Base-by-base conservation (phyloP, 2,797 vertebrate species). In the Ptychobarbus kaznakovi region DNA sequence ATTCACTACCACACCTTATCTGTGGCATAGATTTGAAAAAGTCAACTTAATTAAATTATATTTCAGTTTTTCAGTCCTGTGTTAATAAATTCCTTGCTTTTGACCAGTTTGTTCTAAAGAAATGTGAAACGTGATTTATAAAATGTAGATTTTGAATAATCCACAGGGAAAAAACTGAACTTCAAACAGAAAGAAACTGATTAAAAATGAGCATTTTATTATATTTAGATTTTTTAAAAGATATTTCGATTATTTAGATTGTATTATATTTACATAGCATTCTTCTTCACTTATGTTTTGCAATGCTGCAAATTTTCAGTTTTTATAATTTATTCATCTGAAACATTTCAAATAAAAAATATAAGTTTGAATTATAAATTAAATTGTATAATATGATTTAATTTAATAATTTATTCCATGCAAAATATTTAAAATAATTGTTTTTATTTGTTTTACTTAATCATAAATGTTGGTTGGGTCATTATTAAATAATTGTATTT, bases 1-100 rank as follows among this genome's bases (percentile, higher is more conserved):
- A 91, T 91, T 92, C 90, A 93, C 90, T 89, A 78, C 65, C 87
- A 69, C 56, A 56, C 81, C 38, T 91, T 82, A 90, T 87, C 78
- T 70, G 87, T 80, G 83, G 90, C 90, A 88, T 69, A 73, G 72
- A 83, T 84, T 53, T 28, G 13, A 28, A 44, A 18, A 22, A 82
- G 42, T 42, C 6, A 22, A 38, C 3, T 18, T 18, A 51, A 22
- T 10, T 35, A 1, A 80, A 83, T 77, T 53, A 56, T 51, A 4
- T 74, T 83, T n/a, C 42, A 77, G 15, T 51, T 68, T 66, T 32
- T 15, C 28, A 49, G 42, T 46, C 3, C 4, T 65, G 46, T 15
- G 20, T 13, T 20, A 79, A 79, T 63, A 76, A n/a, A 76, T 49
- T 16, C 13, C 12, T 73, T 46, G 40, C 22, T 46, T 20, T 40